These are phyloP conservation scores for Regulus satrapa DNA, from an alignment of 2,113 vertebrate genomes.

Conservation along the genomic window DNA sequence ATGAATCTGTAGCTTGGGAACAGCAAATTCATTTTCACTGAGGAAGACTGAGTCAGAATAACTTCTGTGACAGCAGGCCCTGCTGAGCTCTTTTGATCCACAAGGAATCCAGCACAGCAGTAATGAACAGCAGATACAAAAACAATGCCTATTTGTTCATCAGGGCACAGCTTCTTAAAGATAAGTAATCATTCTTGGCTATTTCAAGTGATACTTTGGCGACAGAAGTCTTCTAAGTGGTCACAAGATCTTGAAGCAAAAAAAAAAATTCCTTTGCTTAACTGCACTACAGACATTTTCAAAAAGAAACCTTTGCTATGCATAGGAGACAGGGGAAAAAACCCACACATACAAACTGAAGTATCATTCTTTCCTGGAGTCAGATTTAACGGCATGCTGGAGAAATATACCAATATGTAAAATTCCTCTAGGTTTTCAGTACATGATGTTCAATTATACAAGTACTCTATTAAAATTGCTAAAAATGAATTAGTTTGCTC, in stretches of 20 bases:
- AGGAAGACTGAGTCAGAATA: not conserved
- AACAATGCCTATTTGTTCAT: not conserved
- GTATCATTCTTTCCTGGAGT: not conserved
- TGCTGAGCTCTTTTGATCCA: not conserved
- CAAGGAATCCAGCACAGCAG: not conserved
- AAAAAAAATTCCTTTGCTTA: not conserved
- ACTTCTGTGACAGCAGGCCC: not conserved
- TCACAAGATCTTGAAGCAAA: not conserved
- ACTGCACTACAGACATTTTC: not conserved
- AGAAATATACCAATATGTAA: not conserved
- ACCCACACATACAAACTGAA: not conserved
- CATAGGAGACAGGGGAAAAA: not conserved
- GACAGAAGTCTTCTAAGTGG: not conserved
- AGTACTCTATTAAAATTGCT: not conserved
- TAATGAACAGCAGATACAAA: not conserved
- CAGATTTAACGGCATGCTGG: not conserved
- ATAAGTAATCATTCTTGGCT: not conserved
- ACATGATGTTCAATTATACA: rapidly evolving
- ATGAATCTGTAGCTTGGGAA: not conserved
- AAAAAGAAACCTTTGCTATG: not conserved
- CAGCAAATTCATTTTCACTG: not conserved
- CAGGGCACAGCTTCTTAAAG: not conserved
- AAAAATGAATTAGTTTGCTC: not conserved
- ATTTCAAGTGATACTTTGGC: not conserved
- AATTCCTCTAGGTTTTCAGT: not conserved